Evolutionary conservation across 2,113 vertebrate species (phyloP), one percentile per base, ranked within the genome.

Genomic region (Hoplias malabaricus): DNA sequence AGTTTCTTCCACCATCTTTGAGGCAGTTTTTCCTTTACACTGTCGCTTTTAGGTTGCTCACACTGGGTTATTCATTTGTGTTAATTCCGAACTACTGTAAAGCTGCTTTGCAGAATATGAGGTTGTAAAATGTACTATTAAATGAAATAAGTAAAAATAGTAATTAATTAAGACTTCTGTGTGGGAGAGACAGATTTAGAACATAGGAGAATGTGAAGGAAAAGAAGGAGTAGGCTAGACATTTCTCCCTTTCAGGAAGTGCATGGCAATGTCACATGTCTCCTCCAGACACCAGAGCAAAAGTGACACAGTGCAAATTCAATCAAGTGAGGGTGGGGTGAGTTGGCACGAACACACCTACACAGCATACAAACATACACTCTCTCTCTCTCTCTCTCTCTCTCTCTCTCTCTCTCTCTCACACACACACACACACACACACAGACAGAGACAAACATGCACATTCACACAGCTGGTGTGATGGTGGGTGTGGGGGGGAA

Each of bases 191-290:
- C 6, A 13, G 19, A n/a, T 31, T 13, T 1, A 29, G 43, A 42
- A n/a, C 10, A 73, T 0, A 57, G 62, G 34, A 34, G 34, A 53
- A 56, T 33, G 38, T 57, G 74, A 16, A 25, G 5, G 6, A 43
- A 19, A 33, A 3, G 27, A 40, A 31, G 1, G 19, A 2, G 48
- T n/a, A 56, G 23, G 38, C 53, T 19, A 23, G 46, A 40, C 16
- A 5, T 9, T 40, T 33, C 43, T 72, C 38, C 61, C 38, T 56
- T 54, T 40, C 48, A 61, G 65, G 53, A 75, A 62, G 66, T 50
- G 10, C 78, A 69, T 21, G 12, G 56, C 56, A 54, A 76, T 65
- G 73, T 80, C 79, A 75, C 54, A 71, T 38, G 46, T 70, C 67
- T 70, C 34, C 76, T 76, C 38, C 72, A 54, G 56, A 65, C 27